Percentiles rank a stretch among this genome's conserved stretches.
phyloP scores from a whole-genome alignment of 2,797 vertebrate species.

The Astyanax mexicanus region DNA sequence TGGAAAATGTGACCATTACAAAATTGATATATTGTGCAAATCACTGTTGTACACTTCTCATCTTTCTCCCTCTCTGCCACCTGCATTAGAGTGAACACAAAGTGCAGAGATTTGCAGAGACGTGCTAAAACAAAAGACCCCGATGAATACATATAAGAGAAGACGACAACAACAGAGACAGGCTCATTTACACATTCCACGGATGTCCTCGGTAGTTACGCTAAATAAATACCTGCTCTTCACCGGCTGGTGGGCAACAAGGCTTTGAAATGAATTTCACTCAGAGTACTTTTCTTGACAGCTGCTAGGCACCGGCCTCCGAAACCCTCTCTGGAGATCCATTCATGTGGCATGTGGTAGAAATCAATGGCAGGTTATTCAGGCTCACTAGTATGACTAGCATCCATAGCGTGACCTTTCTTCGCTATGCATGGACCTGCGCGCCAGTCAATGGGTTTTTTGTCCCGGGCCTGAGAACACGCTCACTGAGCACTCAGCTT shows the following conservation, averaged over 20 bases:
- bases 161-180: background rate
- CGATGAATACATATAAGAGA: background rate
- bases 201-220: background rate
- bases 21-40: background rate
- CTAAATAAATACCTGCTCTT: conserved; percentile 7
- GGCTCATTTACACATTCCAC: conserved; percentile 12
- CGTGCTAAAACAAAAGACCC: background rate
- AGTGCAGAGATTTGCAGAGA: background rate
- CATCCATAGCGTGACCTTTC: conserved; percentile 53
- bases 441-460: conserved; percentile 54
- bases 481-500: conserved; percentile 39
- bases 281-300: conserved; percentile 41
- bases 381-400: conserved; percentile 49
- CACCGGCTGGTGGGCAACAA: background rate
- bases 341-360: conserved; percentile 41
- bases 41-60: too few relatives aligned
- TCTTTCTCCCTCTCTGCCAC: background rate
- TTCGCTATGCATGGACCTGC: conserved; percentile 28
- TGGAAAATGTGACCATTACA: background rate
- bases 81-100: background rate
- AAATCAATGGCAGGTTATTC: conserved; percentile 57
- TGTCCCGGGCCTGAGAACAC: conserved; percentile 42
- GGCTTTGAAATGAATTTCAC: conserved; percentile 25
- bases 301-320: conserved; percentile 38
- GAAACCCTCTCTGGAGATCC: conserved; percentile 44